Percentiles rank a stretch among this genome's conserved stretches.
Evolutionary conservation across 2,113 vertebrate species (phyloP).

Genomic region (Scomber colias): DNA sequence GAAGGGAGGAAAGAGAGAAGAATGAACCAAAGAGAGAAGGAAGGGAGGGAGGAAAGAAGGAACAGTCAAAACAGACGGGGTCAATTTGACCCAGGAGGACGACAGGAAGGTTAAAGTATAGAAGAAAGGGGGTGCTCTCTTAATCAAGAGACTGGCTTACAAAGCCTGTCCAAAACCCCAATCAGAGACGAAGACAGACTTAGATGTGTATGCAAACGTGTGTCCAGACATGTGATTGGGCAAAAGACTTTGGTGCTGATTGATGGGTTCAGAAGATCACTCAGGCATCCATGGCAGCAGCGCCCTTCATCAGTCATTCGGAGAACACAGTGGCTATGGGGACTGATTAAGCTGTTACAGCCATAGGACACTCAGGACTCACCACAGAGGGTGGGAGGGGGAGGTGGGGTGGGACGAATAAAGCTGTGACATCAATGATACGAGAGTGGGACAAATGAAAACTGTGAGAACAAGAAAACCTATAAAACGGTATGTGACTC

Average conservation of each 20-base stretch:
- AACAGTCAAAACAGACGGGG: too few relatives aligned
- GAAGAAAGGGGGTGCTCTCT: neutral
- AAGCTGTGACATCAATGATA: conserved; percentile 29
- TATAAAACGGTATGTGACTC: neutral
- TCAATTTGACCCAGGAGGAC: too few relatives aligned
- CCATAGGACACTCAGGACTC: conserved; percentile 48
- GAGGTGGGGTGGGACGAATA: neutral
- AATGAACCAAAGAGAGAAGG: too few relatives aligned
- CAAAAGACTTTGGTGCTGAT: conserved; percentile 26
- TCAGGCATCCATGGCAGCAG: conserved; percentile 25
- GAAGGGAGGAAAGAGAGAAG: too few relatives aligned
- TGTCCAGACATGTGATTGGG: conserved; percentile 5
- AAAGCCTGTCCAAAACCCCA: neutral
- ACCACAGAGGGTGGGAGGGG: neutral
- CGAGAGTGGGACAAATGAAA: conserved; percentile 25
- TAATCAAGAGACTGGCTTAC: neutral
- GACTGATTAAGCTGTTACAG: conserved; percentile 53
- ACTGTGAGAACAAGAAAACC: neutral
- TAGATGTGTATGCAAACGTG: neutral
- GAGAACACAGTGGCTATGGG: conserved; percentile 28
- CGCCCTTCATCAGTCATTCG: conserved; percentile 55
- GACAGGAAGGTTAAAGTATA: too few relatives aligned
- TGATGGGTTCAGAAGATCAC: conserved; percentile 36
- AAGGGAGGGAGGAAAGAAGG: too few relatives aligned
- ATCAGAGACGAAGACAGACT: conserved; percentile 8